Evolutionary conservation across 2,888 invertebrate genomes (phyloP), one percentile per base, ranked within the genome.

Genomic region (Omphaloscelis lunosa): DNA sequence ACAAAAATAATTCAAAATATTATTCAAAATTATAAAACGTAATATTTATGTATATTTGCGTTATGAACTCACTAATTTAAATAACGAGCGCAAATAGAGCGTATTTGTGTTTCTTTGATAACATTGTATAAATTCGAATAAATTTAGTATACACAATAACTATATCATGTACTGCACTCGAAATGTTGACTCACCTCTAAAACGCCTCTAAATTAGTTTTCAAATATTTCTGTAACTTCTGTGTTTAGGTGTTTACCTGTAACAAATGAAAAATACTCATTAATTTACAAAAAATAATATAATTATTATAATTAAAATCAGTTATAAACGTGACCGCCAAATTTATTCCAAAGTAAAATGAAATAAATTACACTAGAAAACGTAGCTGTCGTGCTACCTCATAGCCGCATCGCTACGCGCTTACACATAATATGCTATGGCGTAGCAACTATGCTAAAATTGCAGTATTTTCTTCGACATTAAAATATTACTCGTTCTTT

Each of bases 191-290:
- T 81, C 39, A 72, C 68, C 65, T 67, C 39, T 15, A 68, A 65
- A 56, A 23, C 8, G 45, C 56, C 61, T 69, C 39, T 12, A 9
- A 75, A 62, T 48, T 70, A 11, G 23, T 77, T 76, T 45, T 51
- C 34, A 61, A 66, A 62, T 77, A 56, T 81, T 51, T 62, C 68
- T 17, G 45, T 77, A 59, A 63, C 27, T 65, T 70, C 48, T 23
- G 45, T 56, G 51, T 39, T 15, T n/a, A 15, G 53, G 11, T 61
- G 61, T 77, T 81, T 87, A 87, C 86, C 86, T 87, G 88, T n/a
- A 87, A 87, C 69, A 75, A 86, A 80, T 17, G 15, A 78, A 77
- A 82, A 53, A 17, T 27, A 70, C 11, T 75, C 27, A 76, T 87
- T 71, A 79, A 71, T 82, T 74, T 72, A 71, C n/a, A 58, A 29